A percentile compares a stretch with the other conserved stretches of the same genome.
Conservation (phyloP, 2,888 invertebrate genomes). For the Tetheella fluctuosa region DNA sequence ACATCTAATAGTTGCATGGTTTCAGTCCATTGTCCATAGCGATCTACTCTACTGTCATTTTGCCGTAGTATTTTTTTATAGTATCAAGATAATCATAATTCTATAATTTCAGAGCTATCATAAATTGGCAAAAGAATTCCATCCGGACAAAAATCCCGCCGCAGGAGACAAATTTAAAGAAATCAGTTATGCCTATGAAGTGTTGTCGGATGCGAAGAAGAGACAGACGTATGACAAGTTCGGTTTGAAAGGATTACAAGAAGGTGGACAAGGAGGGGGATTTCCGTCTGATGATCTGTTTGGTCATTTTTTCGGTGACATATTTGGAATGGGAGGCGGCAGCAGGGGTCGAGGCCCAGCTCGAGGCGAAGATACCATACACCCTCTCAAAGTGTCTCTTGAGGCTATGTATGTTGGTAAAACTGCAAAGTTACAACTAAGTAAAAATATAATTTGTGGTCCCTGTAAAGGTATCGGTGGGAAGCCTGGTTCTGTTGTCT, state of each 20-base stretch:
- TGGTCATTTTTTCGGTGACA: slow-evolving; percentile 85
- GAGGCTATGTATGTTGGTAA: slow-evolving; percentile 97
- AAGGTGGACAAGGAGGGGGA: slow-evolving; percentile 86
- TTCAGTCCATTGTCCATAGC: slow-evolving; percentile 36
- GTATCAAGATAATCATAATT: slow-evolving; percentile 10
- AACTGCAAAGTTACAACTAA: slow-evolving; percentile 91
- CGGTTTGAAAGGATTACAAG: slow-evolving; percentile 95
- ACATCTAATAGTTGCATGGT: slow-evolving; percentile 50
- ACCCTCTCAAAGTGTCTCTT: slow-evolving; percentile 92
- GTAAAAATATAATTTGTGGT: slow-evolving; percentile 91
- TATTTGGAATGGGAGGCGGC: slow-evolving; percentile 85
- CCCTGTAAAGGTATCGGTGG: slow-evolving; percentile 91
- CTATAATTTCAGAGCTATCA: slow-evolving; percentile 90
- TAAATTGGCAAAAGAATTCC: slow-evolving; percentile 96
- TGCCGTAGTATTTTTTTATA: slow-evolving; percentile 36
- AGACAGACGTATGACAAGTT: slow-evolving; percentile 92
- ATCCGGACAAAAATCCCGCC: slow-evolving; percentile 95
- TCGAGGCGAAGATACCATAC: slow-evolving; percentile 92
- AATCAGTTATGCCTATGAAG: slow-evolving; percentile 97
- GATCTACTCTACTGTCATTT: slow-evolving; percentile 36
- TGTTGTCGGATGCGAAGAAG: slow-evolving; percentile 95
- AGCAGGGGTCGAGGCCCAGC: slow-evolving; percentile 82
- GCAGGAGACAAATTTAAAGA: slow-evolving; percentile 98
- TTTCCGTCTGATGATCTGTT: slow-evolving; percentile 87
- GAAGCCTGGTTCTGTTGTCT: slow-evolving; percentile 86